Percentiles rank a stretch among this genome's conserved stretches.
These are phyloP conservation scores for Thera britannica DNA, from an alignment of 2,888 invertebrate species.

Conservation along the genomic window DNA sequence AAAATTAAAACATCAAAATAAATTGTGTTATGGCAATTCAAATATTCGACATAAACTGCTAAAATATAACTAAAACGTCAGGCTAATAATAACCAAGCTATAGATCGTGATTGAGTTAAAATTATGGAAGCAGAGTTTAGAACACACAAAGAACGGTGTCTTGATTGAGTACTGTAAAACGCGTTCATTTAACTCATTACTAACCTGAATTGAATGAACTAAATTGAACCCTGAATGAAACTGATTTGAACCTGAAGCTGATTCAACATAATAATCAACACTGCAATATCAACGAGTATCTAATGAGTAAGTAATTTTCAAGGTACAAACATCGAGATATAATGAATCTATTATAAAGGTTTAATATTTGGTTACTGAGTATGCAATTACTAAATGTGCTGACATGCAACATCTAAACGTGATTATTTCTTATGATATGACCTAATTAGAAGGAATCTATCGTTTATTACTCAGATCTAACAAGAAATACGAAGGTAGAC, in stretches of 20 bases:
- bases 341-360: conserved; percentile 33
- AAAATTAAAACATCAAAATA: conserved; percentile 42
- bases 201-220: neutral
- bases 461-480: conserved; percentile 10
- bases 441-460: conserved; percentile 30
- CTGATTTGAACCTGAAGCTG: conserved; percentile 20
- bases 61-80: conserved; percentile 25
- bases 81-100: conserved; percentile 24
- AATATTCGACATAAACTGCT: conserved; percentile 46
- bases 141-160: neutral
- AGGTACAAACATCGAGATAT: conserved; percentile 38
- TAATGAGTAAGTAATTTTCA: conserved; percentile 24
- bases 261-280: conserved; percentile 40
- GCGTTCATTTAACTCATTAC: conserved; percentile 17
- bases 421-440: conserved; percentile 35
- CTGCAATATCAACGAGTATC: conserved; percentile 26
- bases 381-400: conserved; percentile 37
- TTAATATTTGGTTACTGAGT: conserved; percentile 31
- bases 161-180: neutral
- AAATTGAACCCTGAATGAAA: too few relatives aligned
- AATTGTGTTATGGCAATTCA: conserved; percentile 63
- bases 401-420: conserved; percentile 38
- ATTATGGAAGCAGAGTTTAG: neutral
- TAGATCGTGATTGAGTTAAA: neutral
- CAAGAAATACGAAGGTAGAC: conserved; percentile 8